A percentile compares a stretch with the other conserved stretches of the same genome.
Conservation (phyloP, 2,797 vertebrate species). For the Myotis planiceps region DNA sequence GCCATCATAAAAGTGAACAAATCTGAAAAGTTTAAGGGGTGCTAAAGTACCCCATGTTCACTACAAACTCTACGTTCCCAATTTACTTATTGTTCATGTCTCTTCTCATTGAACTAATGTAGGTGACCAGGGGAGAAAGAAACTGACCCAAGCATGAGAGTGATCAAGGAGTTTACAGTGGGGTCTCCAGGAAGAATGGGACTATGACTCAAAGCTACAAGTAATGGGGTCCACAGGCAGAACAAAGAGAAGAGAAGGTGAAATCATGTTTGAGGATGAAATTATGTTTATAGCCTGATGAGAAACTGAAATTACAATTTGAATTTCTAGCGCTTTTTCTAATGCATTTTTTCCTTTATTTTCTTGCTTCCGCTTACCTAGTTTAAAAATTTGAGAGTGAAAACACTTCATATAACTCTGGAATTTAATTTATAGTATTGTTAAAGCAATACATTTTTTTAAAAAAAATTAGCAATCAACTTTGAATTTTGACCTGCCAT, state of each 20-base stretch:
- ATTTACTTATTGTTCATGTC: background rate
- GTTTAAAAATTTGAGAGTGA: background rate
- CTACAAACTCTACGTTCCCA: background rate
- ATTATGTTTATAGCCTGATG: background rate
- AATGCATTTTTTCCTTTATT: background rate
- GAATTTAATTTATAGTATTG: slow-evolving; percentile 25
- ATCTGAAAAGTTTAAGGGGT: background rate
- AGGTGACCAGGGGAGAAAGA: background rate
- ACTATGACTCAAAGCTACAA: background rate
- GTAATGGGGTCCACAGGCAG: background rate
- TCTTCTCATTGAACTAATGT: background rate
- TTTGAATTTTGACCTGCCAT: slow-evolving; percentile 41
- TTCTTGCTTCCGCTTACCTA: background rate
- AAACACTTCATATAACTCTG: background rate
- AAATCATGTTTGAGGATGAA: background rate
- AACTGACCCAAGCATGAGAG: background rate
- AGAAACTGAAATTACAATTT: background rate
- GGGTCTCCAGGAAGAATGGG: background rate
- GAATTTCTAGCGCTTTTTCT: background rate
- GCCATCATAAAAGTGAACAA: background rate
- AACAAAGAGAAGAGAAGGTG: background rate
- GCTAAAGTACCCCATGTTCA: background rate
- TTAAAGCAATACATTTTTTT: background rate
- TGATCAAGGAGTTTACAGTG: background rate
- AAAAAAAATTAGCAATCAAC: background rate